Evolutionary conservation across 2,797 vertebrate species (phyloP).

Genomic region (Alectoris magna): DNA sequence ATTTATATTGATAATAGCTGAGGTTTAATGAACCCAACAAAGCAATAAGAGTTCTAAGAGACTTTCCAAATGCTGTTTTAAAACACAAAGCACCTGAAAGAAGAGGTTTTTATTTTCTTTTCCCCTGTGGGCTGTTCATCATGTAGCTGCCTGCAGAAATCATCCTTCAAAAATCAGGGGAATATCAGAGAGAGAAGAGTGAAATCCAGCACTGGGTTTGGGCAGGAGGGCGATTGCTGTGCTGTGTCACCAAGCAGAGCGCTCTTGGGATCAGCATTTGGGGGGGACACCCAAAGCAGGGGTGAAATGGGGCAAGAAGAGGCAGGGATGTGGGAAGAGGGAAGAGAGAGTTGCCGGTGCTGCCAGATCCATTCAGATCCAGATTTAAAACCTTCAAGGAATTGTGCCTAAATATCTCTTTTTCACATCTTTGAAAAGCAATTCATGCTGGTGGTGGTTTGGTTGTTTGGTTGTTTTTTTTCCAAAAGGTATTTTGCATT

Average conservation of each 20-base stretch:
- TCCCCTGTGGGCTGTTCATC: neutral
- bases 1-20: neutral
- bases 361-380: neutral
- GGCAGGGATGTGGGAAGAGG: neutral
- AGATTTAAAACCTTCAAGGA: neutral
- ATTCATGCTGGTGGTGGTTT: no score
- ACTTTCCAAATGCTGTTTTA: neutral
- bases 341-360: neutral
- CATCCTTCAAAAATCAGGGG: neutral
- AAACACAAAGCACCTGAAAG: neutral
- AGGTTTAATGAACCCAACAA: neutral
- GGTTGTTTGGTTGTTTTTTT: no score
- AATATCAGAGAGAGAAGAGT: neutral
- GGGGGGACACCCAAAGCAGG: neutral
- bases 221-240: neutral
- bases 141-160: neutral
- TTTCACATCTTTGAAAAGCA: no score
- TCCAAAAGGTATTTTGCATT: no score
- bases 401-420: no score
- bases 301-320: neutral
- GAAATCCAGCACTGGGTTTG: rapidly evolving
- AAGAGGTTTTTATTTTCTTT: neutral
- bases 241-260: rapidly evolving
- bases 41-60: neutral
- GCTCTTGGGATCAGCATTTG: neutral